Evolutionary conservation across 2,113 vertebrate genomes (phyloP).

Genomic region (Glareola pratincola): DNA sequence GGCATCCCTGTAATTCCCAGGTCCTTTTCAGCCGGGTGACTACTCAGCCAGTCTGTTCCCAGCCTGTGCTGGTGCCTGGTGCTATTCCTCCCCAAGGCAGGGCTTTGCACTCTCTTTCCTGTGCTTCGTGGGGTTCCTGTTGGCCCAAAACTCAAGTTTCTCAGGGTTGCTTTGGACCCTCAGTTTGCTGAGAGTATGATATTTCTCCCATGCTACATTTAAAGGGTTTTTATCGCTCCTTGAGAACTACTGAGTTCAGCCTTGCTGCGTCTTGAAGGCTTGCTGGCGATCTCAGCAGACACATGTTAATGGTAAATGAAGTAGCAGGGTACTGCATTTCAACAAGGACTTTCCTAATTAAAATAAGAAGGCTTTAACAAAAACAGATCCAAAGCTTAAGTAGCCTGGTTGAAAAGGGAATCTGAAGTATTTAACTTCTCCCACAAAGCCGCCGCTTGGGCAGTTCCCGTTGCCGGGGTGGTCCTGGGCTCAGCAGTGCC

Average conservation of each 20-base stretch:
- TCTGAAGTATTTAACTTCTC: background rate
- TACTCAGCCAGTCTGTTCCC: background rate
- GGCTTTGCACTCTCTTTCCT: background rate
- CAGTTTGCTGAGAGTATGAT: background rate
- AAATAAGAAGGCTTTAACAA: conserved; percentile 32
- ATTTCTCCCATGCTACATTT: background rate
- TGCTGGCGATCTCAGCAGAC: background rate
- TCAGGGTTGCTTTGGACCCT: background rate
- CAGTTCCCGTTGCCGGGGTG: background rate
- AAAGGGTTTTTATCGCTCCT: background rate
- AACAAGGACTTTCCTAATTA: conserved; percentile 2
- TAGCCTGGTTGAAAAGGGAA: background rate
- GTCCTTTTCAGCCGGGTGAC: background rate
- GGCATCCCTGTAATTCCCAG: background rate
- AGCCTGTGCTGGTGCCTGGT: background rate
- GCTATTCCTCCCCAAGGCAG: background rate
- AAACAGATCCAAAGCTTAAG: conserved; percentile 1
- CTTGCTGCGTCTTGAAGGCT: background rate
- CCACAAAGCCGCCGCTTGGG: background rate
- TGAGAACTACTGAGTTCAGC: background rate
- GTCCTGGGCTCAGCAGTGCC: background rate
- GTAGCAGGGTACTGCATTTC: background rate
- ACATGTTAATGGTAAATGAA: background rate
- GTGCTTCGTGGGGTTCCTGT: background rate
- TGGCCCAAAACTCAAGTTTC: background rate